Evolutionary conservation across 2,888 invertebrate genomes (phyloP), one percentile per base, ranked within the genome.

Genomic region (Polymixis flavicincta): DNA sequence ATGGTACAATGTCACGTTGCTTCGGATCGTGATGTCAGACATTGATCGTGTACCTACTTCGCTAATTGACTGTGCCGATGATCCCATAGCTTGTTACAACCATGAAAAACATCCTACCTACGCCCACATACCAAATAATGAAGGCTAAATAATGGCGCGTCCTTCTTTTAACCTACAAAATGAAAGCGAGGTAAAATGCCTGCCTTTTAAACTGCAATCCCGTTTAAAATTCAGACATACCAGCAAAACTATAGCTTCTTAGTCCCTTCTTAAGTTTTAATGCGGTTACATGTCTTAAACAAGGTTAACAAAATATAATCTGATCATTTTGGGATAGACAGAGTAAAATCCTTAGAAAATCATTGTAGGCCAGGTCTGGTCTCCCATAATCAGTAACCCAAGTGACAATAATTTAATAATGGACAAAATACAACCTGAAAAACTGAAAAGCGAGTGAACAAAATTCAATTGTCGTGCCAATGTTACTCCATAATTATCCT

Each of bases 11-110:
- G 28, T 28, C 22, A 45, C 45, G 14, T 59, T 37, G 54, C 8
- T 78, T 42, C 28, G 45, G 25, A 52, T 37, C 67, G 57, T 79
- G 79, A 79, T 79, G 82, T 79, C 79, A 79, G 76, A 68, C 67
- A 81, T 79, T 81, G 81, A 81, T 81, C 76, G 78, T 32, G 32
- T 68, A 75, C 37, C 48, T 74, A 80, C 57, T 79, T 32, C 42
- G 64, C 68, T 79, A 79, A 79, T 79, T 79, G 79, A 76, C 52
- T 32, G 25, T 25, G 14, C 14, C 54, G 25, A 60, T 79, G 68
- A 76, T 76, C 48, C 78, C 57, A 81, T 81, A 81, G 50, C 55
- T 78, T 52, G 32, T 55, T 57, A 78, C 37, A 63, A 17, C 52
- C n/a, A 57, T 81, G 54, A 52, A 76, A 54, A 64, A 65, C 64